Evolutionary conservation across 2,113 vertebrate genomes (phyloP), one percentile per base, ranked within the genome.

Genomic region (Entomyzon cyanotis): DNA sequence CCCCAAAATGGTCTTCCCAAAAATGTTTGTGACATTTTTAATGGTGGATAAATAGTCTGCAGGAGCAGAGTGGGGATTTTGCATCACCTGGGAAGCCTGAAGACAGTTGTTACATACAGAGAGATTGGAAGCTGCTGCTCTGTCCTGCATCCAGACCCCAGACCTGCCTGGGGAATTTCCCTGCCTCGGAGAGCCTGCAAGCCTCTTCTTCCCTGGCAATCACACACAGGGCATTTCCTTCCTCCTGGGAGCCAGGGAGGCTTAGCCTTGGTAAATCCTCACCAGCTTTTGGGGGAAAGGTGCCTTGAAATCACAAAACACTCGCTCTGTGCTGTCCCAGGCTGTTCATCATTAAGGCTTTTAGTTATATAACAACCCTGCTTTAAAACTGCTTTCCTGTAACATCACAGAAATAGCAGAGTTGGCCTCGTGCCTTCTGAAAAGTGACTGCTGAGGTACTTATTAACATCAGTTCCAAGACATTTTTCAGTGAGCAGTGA

Each of bases 401-500:
- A 90, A 85, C 82, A 42, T 87, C 93, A 75, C 30, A 93, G 74
- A 68, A 95, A 68, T 20, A 62, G 56, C 56, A 71, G 55, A 16
- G 50, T 74, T 83, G 90, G 91, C 56, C 79, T 52, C 47, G 21
- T 83, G 86, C 77, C 84, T 95, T 80, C 75, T 73, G 18, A 52
- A 68, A 93, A 96, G 74, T 69, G 50, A 58, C 85, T 94, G 62
- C 68, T 77, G 78, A 89, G 91, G 47, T 95, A 87, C 90, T 92
- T 95, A 67, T 84, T 89, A 84, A 64, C 80, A 71, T 69, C 37
- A 67, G 33, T 87, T 95, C 84, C 78, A 65, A 88, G 74, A 75
- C 49, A 37, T 89, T 89, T 92, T 90, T 94, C 70, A 53, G 47
- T 85, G 69, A 92, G 64, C 58, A 44, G 49, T 63, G 84, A 91